These are phyloP conservation scores for Gobio occitaniae DNA, from an alignment of 2,797 vertebrate species.

Conservation along the genomic window DNA sequence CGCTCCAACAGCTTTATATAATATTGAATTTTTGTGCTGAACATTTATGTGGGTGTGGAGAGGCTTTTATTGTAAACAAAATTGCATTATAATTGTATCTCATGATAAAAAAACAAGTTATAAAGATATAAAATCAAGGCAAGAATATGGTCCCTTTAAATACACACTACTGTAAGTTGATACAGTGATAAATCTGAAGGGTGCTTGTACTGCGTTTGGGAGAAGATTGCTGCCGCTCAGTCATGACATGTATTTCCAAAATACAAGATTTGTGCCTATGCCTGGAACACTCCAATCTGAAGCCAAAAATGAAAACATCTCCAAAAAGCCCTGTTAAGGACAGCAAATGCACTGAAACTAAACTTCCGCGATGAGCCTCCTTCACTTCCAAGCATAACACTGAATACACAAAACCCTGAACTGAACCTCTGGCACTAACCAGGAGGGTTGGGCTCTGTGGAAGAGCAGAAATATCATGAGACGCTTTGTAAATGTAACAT, in stretches of 20 bases:
- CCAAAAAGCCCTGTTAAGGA: constrained; percentile 38
- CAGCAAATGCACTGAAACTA: constrained; percentile 35
- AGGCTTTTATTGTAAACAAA: not conserved
- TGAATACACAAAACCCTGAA: constrained; percentile 13
- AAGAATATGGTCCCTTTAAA: not conserved
- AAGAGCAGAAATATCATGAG: constrained; percentile 37
- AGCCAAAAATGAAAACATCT: constrained; percentile 44
- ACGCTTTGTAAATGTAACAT: constrained; percentile 37
- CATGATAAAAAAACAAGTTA: not conserved
- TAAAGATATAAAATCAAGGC: not conserved
- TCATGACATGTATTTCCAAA: constrained; percentile 12
- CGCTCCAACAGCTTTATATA: too few relatives aligned
- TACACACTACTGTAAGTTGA: not conserved
- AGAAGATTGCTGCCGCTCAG: not conserved
- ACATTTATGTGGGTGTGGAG: not conserved
- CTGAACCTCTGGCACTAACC: constrained; percentile 31
- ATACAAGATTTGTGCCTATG: constrained; percentile 35
- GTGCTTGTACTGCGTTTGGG: not conserved
- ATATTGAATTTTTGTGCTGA: not conserved
- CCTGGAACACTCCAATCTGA: constrained; percentile 9
- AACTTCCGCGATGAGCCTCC: constrained; percentile 38
- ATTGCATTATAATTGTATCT: not conserved
- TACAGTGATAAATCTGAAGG: not conserved
- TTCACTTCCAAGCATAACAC: constrained; percentile 56
- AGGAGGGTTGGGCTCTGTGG: constrained; percentile 39